phyloP scores from a whole-genome alignment of 2,797 vertebrate genomes.

The Rousettus madagascariensis region DNA sequence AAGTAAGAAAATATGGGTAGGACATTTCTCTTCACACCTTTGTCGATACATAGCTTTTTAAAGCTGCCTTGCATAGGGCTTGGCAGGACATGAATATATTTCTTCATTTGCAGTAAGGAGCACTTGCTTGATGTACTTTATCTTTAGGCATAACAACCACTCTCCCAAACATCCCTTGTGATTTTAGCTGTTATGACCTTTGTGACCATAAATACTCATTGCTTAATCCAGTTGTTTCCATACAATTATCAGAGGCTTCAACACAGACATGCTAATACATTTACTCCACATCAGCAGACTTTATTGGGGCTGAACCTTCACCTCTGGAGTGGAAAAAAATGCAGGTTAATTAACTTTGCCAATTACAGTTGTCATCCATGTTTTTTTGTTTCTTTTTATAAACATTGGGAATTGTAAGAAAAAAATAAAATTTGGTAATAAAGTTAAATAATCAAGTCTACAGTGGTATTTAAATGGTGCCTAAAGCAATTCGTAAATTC shows the following conservation, averaged over 20 bases:
- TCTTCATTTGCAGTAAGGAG: not conserved
- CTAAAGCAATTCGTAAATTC: slow-evolving; percentile 80
- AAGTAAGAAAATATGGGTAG: not conserved
- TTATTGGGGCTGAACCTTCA: not conserved
- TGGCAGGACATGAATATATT: not conserved
- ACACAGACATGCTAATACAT: not conserved
- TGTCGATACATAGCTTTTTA: not conserved
- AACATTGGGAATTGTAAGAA: not conserved
- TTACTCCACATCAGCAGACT: not conserved
- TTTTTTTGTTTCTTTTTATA: slow-evolving; percentile 42
- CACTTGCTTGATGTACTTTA: slow-evolving; percentile 16
- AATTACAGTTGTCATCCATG: slow-evolving; percentile 4
- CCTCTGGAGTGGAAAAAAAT: slow-evolving; percentile 32
- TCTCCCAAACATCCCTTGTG: slow-evolving; percentile 37
- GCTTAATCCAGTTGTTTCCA: not conserved
- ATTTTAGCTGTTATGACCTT: not conserved
- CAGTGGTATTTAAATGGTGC: slow-evolving; percentile 83
- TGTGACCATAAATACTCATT: not conserved
- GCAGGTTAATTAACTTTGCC: slow-evolving; percentile 54
- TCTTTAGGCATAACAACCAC: not conserved
- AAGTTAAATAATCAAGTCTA: slow-evolving; percentile 82
- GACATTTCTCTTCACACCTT: not conserved
- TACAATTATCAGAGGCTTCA: not conserved
- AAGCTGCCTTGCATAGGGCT: not conserved
- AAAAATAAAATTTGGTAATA: slow-evolving; percentile 77